These are phyloP conservation scores for Illadopsis cleaveri DNA, from an alignment of 2,113 vertebrate genomes.

Conservation along the genomic window DNA sequence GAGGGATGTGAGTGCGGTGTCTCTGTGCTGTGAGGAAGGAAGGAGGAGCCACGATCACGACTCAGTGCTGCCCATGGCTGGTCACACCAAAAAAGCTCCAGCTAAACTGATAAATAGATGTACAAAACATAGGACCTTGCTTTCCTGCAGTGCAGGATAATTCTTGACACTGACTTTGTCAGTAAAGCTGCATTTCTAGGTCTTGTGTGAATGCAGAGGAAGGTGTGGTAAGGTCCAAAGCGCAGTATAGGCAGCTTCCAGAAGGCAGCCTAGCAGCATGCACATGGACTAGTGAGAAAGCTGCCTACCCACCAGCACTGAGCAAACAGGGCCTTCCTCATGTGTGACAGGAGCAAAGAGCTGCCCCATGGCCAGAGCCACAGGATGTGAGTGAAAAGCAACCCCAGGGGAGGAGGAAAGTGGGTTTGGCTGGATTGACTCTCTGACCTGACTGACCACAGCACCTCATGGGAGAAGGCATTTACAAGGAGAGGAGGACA, in stretches of 20 bases:
- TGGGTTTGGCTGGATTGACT: neutral
- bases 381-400: neutral
- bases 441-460: neutral
- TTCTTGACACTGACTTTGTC: neutral
- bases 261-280: neutral
- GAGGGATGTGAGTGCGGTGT: neutral
- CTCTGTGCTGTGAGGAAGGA: neutral
- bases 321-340: neutral
- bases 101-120: neutral
- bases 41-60: neutral
- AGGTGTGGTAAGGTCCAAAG: neutral
- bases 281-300: fast-evolving
- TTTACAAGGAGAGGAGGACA: neutral
- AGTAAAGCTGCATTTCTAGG: neutral
- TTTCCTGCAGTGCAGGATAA: fast-evolving
- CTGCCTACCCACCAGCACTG: neutral
- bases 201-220: neutral
- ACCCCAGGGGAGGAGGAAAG: neutral
- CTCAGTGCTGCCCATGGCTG: neutral
- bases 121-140: neutral
- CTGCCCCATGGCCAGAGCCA: neutral
- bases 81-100: neutral
- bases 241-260: neutral
- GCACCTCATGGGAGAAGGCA: neutral
- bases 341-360: neutral